A percentile compares a stretch with the other conserved stretches of the same genome.
Evolutionary conservation across 2,113 vertebrate species (phyloP).

Genomic region (Prunella fulvescens): DNA sequence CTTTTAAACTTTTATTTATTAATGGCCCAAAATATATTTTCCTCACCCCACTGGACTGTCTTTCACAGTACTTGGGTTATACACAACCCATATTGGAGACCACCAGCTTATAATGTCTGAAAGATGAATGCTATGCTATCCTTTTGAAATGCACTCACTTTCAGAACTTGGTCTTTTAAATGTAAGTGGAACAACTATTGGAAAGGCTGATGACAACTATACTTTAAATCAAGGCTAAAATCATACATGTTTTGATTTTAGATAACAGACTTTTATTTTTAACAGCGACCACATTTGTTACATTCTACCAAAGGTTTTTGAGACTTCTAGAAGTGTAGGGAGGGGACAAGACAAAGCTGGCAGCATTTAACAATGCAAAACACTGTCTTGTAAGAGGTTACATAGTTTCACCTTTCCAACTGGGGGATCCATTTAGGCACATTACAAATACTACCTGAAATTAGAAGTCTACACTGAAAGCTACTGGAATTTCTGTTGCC

Average conservation of each 20-base stretch:
- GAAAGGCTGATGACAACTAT: not conserved
- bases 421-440: not conserved
- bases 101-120: not conserved
- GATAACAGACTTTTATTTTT: not conserved
- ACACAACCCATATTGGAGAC: accelerated
- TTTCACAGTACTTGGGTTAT: not conserved
- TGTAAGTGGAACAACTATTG: not conserved
- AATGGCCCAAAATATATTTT: not conserved
- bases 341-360: not conserved
- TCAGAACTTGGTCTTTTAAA: not conserved
- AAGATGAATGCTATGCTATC: not conserved
- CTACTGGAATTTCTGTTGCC: not conserved
- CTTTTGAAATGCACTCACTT: not conserved
- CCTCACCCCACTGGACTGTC: not conserved
- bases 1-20: not conserved
- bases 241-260: not conserved
- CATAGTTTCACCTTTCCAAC: not conserved
- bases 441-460: not conserved
- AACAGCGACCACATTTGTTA: not conserved
- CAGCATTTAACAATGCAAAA: not conserved
- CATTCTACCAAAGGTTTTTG: not conserved
- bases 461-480: not conserved
- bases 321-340: not conserved
- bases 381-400: not conserved
- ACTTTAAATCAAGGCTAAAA: not conserved